phyloP scores from a whole-genome alignment of 2,113 vertebrate species.

The Pomatorhinus ruficollis region DNA sequence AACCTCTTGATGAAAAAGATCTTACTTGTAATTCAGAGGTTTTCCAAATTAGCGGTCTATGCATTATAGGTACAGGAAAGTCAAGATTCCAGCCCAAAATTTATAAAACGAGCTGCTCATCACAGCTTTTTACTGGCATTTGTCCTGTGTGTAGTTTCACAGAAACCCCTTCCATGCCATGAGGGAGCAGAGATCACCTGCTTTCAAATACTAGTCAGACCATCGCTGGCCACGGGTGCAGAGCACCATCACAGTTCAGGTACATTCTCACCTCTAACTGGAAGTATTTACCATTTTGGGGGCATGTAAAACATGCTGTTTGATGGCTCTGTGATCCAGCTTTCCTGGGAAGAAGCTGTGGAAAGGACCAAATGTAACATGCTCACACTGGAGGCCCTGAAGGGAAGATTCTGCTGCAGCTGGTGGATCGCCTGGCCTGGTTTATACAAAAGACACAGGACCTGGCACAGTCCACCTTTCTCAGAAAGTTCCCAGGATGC shows the following conservation, averaged over 20 bases:
- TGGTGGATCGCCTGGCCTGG: rapidly evolving
- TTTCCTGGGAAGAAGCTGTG: not conserved
- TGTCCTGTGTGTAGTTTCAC: not conserved
- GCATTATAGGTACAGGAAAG: not conserved
- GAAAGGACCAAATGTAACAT: rapidly evolving
- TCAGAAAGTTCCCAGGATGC: not conserved
- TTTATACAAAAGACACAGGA: not conserved
- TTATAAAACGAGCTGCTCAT: not conserved
- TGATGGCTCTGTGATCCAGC: not conserved
- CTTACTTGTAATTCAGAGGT: not conserved
- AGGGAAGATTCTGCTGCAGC: not conserved
- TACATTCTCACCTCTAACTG: not conserved
- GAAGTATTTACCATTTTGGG: not conserved
- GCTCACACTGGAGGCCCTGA: not conserved
- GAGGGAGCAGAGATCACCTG: not conserved
- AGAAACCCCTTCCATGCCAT: not conserved
- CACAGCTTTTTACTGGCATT: not conserved
- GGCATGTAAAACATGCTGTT: not conserved
- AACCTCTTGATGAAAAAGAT: not conserved
- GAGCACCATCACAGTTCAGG: not conserved
- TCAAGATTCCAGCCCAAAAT: not conserved
- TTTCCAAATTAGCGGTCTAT: not conserved
- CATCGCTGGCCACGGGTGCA: not conserved
- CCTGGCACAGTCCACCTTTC: not conserved
- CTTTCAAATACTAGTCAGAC: not conserved